Base-by-base conservation (phyloP, 2,797 vertebrate species). In the Argya squamiceps region DNA sequence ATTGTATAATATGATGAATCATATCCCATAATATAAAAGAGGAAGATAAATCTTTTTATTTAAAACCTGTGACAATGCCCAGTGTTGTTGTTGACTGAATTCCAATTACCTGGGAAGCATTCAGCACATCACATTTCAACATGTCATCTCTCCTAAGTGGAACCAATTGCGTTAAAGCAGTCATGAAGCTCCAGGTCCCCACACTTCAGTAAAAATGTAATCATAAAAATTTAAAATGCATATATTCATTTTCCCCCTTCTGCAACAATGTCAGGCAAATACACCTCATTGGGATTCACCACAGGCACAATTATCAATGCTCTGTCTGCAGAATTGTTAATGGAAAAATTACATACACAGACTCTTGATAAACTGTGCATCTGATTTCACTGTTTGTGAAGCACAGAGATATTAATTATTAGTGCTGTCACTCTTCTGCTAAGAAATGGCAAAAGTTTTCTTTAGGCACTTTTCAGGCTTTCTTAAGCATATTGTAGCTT, bases 101-200 rank as follows among this genome's bases (percentile, higher is more conserved):
- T 97, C 56, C 96, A 98, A 85, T 98, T 97, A 97, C 82, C 75
- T 56, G 62, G 60, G 81, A 97, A 97, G 78, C 81, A 73, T 96
- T 96, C 89, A 93, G 80, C 84, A 86, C 81, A 90, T 93, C 67
- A 59, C 82, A 93, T 97, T 98, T 97, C 78, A 95, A 92, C 79
- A 68, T 96, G 96, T 88, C 94, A 92, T 96, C 79, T 96, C 70
- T 92, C 93, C 89, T 96, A 95, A 97, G 93, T 97, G 96, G 88
- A 97, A 97, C 94, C 88, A 95, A 97, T 97, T 97, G 93, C 96
- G 94, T 97, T 97, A 96, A 97, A 97, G 87, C 62, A 88, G 64
- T 94, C 56, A 49, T 83, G 95, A 96, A 97, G 93, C 79, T 85
- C 92, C 68, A 93, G 92, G 34, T 52, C 79, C 95, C 86, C 65